Conservation (phyloP, 2,888 invertebrate genomes). For the Dryadula phaetusa region DNA sequence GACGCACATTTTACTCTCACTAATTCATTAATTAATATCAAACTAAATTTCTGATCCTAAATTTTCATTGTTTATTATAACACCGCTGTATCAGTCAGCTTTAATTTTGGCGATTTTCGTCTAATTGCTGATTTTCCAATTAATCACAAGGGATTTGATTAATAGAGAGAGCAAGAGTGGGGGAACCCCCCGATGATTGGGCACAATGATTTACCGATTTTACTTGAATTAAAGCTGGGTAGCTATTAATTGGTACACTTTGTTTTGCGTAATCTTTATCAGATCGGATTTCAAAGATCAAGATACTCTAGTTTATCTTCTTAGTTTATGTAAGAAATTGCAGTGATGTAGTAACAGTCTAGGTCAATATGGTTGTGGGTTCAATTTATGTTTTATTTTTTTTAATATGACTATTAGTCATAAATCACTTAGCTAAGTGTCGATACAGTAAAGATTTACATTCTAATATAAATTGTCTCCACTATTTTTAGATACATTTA, state of each 20-base stretch:
- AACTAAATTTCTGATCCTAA: neutral
- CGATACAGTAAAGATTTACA: no score
- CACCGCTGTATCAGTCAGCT: slow-evolving; percentile 37
- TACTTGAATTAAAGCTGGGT: slow-evolving; percentile 58
- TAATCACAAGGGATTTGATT: slow-evolving; percentile 81
- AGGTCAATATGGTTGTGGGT: no score
- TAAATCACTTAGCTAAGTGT: no score
- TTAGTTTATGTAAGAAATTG: neutral
- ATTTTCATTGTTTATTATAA: slow-evolving; percentile 14
- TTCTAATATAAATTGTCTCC: no score
- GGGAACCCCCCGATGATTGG: slow-evolving; percentile 27
- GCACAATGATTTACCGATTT: slow-evolving; percentile 70
- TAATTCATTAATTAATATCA: neutral
- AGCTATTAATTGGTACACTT: slow-evolving; percentile 46
- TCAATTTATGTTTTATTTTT: neutral
- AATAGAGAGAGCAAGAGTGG: slow-evolving; percentile 72
- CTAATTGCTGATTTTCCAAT: slow-evolving; percentile 81
- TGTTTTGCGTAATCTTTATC: slow-evolving; percentile 41
- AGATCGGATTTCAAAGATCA: slow-evolving; percentile 23
- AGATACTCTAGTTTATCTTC: slow-evolving; percentile 2
- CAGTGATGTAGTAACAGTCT: no score
- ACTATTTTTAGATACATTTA: no score
- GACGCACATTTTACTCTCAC: no score
- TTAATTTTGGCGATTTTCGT: slow-evolving; percentile 62
- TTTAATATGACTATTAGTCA: no score